These are phyloP conservation scores for Epinotia nisella DNA, from an alignment of 2,888 invertebrate genomes.

Conservation along the genomic window DNA sequence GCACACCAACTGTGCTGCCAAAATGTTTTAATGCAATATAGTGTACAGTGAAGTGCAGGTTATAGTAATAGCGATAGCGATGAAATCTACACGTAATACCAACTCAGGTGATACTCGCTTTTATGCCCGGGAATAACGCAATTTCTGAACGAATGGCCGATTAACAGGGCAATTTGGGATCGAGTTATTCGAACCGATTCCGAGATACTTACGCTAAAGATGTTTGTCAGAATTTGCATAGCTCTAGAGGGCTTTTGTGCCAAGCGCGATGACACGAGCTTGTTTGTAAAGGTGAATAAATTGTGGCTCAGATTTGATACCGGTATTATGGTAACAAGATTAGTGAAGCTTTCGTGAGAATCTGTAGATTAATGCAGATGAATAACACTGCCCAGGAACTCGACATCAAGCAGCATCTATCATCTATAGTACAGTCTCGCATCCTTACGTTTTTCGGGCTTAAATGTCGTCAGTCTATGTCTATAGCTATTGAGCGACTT, in stretches of 20 bases:
- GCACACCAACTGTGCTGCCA: too few relatives aligned
- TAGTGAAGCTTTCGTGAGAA: background rate
- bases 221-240: constrained; percentile 44
- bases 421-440: too few relatives aligned
- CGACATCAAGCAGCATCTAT: too few relatives aligned
- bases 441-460: too few relatives aligned
- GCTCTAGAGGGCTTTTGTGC: constrained; percentile 29
- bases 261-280: constrained; percentile 7
- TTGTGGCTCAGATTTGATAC: constrained; percentile 12
- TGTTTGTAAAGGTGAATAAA: constrained; percentile 29
- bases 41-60: too few relatives aligned
- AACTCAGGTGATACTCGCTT: constrained; percentile 41
- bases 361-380: background rate
- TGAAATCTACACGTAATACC: constrained; percentile 19
- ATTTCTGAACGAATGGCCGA: constrained; percentile 48
- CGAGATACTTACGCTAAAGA: constrained; percentile 38
- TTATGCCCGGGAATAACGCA: constrained; percentile 48
- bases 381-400: too few relatives aligned
- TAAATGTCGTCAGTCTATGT: too few relatives aligned
- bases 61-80: constrained; percentile 9
- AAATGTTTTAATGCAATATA: too few relatives aligned
- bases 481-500: too few relatives aligned
- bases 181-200: constrained; percentile 45
- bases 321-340: constrained; percentile 21
- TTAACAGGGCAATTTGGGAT: constrained; percentile 49